Base-by-base conservation (phyloP, 2,888 invertebrate genomes). In the Stenodema calcarata region DNA sequence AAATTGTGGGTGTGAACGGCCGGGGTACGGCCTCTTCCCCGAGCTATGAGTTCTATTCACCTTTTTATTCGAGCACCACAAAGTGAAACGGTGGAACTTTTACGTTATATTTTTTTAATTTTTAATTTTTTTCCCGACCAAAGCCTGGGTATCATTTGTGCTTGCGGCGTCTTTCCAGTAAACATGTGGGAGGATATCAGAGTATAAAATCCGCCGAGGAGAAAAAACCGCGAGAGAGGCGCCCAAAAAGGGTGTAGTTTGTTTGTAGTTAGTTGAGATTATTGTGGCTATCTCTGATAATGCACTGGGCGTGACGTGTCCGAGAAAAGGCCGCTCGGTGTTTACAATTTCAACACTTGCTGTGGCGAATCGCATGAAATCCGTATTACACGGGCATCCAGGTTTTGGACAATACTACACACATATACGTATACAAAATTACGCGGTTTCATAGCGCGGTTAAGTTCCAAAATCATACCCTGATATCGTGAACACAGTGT, bases 1-100 rank as follows among this genome's bases (percentile, higher is more conserved):
- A 62, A 62, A 28, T 80, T 80, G 80, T 80, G 80, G 80, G 80
- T 54, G 80, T 80, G 78, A 78, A 78, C 78, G 78, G 35, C 41
- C 42, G 44, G 76, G 78, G 14, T 78, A 41, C 3, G 41, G 18
- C 11, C 18, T 14, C 27, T 78, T 35, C 78, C n/a, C 42, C 41
- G 9, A 7, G 73, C 30, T 35, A 30, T 30, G 3, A 73, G 30
- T 35, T 41, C 42, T 44, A 78, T 78, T 18, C 23, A 44, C 42
- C 27, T 41, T 76, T 42, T 76, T 44, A 18, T 27, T 75, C 35
- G 9, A n/a, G 27, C 47, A 27, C 2, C 42, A 44, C 27, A 44
- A 78, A 78, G 44, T 27, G 42, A 27, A 35, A 28, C 44, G 78
- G 14, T n/a, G 18, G 4, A 44, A 78, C 27, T 62, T 62, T 62